Percentiles rank a stretch among this genome's conserved stretches.
Conservation (phyloP, 2,113 vertebrate species). For the Chrysemys picta region DNA sequence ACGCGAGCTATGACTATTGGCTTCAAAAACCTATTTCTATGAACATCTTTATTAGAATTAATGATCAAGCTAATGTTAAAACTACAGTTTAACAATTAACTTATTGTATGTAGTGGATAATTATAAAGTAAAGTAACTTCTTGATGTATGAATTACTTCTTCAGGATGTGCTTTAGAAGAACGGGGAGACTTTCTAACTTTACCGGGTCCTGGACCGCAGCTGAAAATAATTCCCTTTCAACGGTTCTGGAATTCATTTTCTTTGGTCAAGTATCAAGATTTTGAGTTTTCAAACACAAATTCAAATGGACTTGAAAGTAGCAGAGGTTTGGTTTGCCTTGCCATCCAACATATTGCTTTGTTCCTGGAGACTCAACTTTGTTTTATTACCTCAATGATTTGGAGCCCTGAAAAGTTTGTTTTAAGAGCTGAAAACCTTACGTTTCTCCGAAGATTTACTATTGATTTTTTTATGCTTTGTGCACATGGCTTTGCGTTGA, state of each 20-base stretch:
- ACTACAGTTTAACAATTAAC: constrained; percentile 82
- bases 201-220: constrained; percentile 7
- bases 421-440: constrained; percentile 11
- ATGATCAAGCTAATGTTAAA: constrained; percentile 77
- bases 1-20: constrained; percentile 62
- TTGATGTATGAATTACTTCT: constrained; percentile 54
- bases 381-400: constrained; percentile 34
- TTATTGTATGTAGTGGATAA: constrained; percentile 8
- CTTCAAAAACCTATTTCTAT: constrained; percentile 56
- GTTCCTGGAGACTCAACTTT: constrained; percentile 12
- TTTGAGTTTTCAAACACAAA: constrained; percentile 20
- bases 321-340: not conserved
- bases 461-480: constrained; percentile 38
- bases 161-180: constrained; percentile 12
- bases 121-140: constrained; percentile 71
- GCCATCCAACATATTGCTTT: not conserved
- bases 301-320: not conserved
- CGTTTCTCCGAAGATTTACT: constrained; percentile 46
- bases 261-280: not conserved
- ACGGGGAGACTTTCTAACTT: constrained; percentile 12
- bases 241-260: constrained; percentile 31
- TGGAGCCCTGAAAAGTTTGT: constrained; percentile 8
- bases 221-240: constrained; percentile 34
- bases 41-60: constrained; percentile 70
- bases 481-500: constrained; percentile 39